Base-by-base conservation (phyloP, 2,888 invertebrate genomes). In the Rhyacophila evoluta region DNA sequence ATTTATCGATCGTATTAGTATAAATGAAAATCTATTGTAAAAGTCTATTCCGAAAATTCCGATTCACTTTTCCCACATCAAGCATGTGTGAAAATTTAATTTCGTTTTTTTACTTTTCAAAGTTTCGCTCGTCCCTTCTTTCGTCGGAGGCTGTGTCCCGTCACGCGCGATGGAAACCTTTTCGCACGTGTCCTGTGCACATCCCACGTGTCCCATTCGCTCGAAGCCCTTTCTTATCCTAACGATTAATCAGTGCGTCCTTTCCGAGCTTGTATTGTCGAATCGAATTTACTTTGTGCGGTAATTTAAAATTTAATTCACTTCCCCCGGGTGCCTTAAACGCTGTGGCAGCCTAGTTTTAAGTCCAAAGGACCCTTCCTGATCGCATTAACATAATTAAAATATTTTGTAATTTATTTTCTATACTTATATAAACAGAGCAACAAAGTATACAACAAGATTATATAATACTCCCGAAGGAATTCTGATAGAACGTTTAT, bases 241-340 rank as follows among this genome's bases (percentile, higher is more conserved):
- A 72, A 33, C 36, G 72, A 38, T 72, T 25, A 38, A 72, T 72
- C 72, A 70, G 36, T 19, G 36, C 33, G 70, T 33, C 70, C 36
- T 70, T 69, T 69, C 6, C 72, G 27, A 38, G 37, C 38, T 36
- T 70, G 28, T 36, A 36, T 41, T 74, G 37, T 41, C 28, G 39
- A 29, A 28, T 41, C 29, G 28, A 55, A 39, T 70, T 69, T 69
- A 27, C 41, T 39, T 27, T 70, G 19, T 29, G n/a, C 41, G 55
- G 67, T 76, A 79, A 79, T 77, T 78, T 77, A 33, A 39, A 78
- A 74, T 39, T 77, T 28, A 33, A 33, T 71, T 33, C 72, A 41
- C 72, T 72, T 77, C 71, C 29, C 68, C 29, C 11, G 77, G 67
- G 72, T 36, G 70, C 74, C 75, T 69, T 79, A 55, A 79, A 78